Evolutionary conservation across 2,797 vertebrate genomes (phyloP), one percentile per base, ranked within the genome.

Genomic region (Chaetophractus vellerosus): DNA sequence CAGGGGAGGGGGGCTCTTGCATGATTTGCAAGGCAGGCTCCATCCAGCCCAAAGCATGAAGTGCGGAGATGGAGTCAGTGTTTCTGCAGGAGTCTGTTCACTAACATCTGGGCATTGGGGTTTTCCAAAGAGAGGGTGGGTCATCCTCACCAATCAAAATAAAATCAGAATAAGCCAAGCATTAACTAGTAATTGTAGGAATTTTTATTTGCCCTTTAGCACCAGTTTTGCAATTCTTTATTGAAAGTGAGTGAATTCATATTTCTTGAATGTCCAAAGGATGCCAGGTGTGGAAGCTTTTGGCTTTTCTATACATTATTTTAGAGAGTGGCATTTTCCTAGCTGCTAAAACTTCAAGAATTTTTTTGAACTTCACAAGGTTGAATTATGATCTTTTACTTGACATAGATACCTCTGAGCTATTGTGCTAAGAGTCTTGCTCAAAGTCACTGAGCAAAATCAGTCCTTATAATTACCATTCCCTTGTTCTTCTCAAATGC

Each of bases 311-410:
- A 48, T 83, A 18, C 5, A 41, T 80, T 50, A 63, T 88, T 75
- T 80, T 59, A 91, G 9, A 57, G 19, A 38, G 41, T 83, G 28
- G 64, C 21, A 64, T 87, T 89, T 81, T 80, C 38, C 64, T 84
- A 9, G 9, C 19, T 9, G 14, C 66, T 33, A 63, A 50, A 69
- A 33, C 24, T 9, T 89, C 23, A 81, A 48, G 71, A 92, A 90
- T 69, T 38, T 64, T 74, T 89, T 50, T 74, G 21, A 91, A 74
- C 87, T 86, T 96, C n/a, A 52, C 15, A 57, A 52, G 28, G 19
- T 71, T 63, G 31, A 64, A 81, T 76, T 61, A 31, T 85, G 14
- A 93, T 50, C 71, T 66, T 90, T 85, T 69, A 71, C 33, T 87
- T 84, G 55, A 75, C 59, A 59, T 38, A 71, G 26, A 59, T 57